These are phyloP conservation scores for Chloroceryle amazona DNA, from an alignment of 2,797 vertebrate species.

Conservation along the genomic window DNA sequence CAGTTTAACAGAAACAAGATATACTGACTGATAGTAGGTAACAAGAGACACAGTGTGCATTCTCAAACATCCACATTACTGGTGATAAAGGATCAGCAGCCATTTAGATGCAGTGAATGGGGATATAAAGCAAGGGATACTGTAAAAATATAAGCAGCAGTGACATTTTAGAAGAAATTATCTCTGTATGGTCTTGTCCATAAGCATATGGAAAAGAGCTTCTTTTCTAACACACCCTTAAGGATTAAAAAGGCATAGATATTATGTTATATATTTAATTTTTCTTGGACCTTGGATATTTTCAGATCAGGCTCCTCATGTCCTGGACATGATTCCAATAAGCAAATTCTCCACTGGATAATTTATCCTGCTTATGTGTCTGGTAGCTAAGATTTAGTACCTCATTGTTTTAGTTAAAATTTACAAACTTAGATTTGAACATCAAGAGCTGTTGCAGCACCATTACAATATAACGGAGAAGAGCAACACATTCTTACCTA, in stretches of 20 bases:
- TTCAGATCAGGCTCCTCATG: neutral
- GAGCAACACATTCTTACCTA: neutral
- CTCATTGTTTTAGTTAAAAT: neutral
- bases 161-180: neutral
- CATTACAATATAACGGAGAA: neutral
- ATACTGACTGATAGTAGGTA: neutral
- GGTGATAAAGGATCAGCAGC: neutral
- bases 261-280: neutral
- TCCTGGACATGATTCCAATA: slow-evolving; percentile 38
- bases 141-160: neutral
- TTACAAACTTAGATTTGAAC: slow-evolving; percentile 15
- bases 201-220: neutral
- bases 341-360: slow-evolving; percentile 32
- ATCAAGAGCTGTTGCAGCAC: neutral
- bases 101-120: neutral
- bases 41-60: neutral
- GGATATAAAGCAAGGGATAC: neutral
- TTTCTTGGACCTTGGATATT: neutral
- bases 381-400: slow-evolving; percentile 27
- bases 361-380: neutral
- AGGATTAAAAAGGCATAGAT: neutral
- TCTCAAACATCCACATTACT: neutral
- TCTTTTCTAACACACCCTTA: neutral
- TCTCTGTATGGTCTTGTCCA: neutral
- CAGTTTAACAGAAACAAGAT: neutral